These are phyloP conservation scores for Amphilophus citrinellus DNA, from an alignment of 2,113 vertebrate genomes.

Conservation along the genomic window DNA sequence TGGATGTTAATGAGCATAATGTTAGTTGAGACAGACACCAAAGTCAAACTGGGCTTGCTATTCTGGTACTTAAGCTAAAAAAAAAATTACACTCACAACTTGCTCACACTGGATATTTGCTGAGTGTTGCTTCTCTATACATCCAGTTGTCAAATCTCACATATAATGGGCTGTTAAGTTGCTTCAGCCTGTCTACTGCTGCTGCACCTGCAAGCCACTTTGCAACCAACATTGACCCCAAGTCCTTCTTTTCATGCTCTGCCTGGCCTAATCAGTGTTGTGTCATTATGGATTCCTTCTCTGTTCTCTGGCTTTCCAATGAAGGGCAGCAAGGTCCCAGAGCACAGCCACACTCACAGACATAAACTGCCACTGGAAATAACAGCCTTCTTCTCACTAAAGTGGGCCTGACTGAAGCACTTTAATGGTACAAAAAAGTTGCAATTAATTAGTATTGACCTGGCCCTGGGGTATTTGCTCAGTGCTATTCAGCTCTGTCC, in stretches of 20 bases:
- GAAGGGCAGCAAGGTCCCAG: neutral
- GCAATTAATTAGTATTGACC: neutral
- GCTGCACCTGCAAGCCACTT: neutral
- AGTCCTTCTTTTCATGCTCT: neutral
- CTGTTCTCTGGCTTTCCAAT: neutral
- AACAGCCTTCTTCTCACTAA: neutral
- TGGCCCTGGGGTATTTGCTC: neutral
- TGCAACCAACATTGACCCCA: neutral
- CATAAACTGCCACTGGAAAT: neutral
- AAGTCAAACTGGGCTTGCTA: neutral
- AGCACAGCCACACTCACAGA: neutral
- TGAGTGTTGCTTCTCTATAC: fast-evolving
- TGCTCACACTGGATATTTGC: no score
- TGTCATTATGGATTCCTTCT: neutral
- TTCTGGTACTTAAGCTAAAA: neutral
- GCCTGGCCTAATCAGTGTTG: neutral
- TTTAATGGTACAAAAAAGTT: neutral
- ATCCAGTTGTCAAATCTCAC: neutral
- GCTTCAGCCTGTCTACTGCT: neutral
- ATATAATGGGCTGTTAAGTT: neutral
- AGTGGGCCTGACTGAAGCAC: neutral
- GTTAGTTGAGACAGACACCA: neutral
- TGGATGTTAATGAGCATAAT: neutral
- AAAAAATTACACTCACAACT: neutral
- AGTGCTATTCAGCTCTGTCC: neutral